Conservation (phyloP, 2,113 vertebrate species). For the Cercopithecus mona region DNA sequence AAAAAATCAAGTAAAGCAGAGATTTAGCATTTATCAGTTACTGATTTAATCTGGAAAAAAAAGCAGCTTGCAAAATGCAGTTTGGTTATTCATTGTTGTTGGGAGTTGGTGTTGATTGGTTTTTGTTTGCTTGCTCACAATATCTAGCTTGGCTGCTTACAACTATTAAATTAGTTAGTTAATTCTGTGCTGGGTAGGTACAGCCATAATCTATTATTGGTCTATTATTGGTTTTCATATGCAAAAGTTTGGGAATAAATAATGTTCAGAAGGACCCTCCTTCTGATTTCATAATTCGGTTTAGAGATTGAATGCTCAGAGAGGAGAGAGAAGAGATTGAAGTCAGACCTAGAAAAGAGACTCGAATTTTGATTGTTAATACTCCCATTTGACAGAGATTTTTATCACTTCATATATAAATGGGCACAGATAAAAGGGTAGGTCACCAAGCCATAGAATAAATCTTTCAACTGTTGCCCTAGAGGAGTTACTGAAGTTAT, state of each 20-base stretch:
- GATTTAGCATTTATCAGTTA: neutral
- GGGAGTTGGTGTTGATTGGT: neutral
- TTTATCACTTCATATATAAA: constrained; percentile 52
- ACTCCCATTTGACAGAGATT: constrained; percentile 35
- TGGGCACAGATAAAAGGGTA: constrained; percentile 30
- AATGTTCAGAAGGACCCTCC: neutral
- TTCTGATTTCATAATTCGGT: constrained; percentile 28
- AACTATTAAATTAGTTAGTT: neutral
- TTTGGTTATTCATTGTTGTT: constrained; percentile 4
- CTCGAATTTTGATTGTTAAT: constrained; percentile 42
- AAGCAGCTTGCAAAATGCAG: neutral
- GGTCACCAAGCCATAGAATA: constrained; percentile 41
- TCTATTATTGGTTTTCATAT: neutral
- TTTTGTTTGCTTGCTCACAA: constrained; percentile 13
- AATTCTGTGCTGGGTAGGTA: neutral
- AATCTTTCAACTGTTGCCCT: constrained; percentile 43
- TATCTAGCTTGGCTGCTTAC: neutral
- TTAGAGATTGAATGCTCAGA: neutral
- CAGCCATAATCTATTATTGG: neutral
- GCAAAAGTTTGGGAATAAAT: neutral
- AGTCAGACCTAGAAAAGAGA: constrained; percentile 4
- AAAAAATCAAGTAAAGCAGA: neutral
- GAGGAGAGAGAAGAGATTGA: neutral
- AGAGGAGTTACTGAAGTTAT: constrained; percentile 8
- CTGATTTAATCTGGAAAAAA: neutral